Percentiles rank a stretch among this genome's conserved stretches.
Evolutionary conservation across 2,797 vertebrate species (phyloP).

Genomic region (Jordanella pulchra): DNA sequence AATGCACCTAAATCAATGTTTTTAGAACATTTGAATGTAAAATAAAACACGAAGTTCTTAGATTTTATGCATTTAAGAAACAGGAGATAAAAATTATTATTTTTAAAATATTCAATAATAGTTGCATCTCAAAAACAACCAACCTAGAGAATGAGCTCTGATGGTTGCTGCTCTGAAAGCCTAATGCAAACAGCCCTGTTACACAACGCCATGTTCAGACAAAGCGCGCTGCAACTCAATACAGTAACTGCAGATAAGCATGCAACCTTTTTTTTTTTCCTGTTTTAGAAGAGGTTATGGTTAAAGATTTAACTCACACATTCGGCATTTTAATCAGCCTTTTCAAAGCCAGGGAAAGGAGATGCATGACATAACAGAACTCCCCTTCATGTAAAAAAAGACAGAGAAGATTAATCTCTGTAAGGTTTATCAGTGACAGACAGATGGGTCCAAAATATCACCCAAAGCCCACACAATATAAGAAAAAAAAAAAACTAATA

Average conservation of each 20-base stretch:
- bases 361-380: slow-evolving; percentile 49
- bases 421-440: slow-evolving; percentile 8
- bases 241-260: slow-evolving; percentile 32
- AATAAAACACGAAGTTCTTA: background rate
- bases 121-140: background rate
- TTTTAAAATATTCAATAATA: too few relatives aligned
- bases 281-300: background rate
- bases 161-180: slow-evolving; percentile 35
- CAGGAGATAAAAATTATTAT: background rate
- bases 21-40: background rate
- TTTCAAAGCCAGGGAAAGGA: slow-evolving; percentile 50
- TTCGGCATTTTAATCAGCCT: slow-evolving; percentile 14
- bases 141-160: slow-evolving; percentile 3
- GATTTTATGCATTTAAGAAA: background rate
- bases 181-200: slow-evolving; percentile 63
- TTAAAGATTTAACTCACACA: slow-evolving; percentile 3
- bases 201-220: slow-evolving; percentile 68
- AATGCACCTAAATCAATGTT: background rate
- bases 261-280: background rate
- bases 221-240: slow-evolving; percentile 45
- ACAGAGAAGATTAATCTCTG: slow-evolving; percentile 25
- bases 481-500: slow-evolving; percentile 2
- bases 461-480: background rate
- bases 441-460: slow-evolving; percentile 9
- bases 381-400: slow-evolving; percentile 12